Base-by-base conservation (phyloP, 2,113 vertebrate genomes). In the Elachura formosa region DNA sequence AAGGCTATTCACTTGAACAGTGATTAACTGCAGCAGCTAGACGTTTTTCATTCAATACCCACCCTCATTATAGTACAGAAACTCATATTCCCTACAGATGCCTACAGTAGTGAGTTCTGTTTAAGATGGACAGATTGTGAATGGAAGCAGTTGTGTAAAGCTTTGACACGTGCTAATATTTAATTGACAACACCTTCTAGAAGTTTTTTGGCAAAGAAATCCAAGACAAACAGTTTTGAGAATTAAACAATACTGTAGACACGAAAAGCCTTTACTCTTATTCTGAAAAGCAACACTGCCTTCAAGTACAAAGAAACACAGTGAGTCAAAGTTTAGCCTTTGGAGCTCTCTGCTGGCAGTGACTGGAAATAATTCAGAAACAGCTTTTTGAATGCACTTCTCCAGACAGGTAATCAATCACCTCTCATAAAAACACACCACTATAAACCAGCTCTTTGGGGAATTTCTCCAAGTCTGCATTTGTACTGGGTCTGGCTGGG, bases 321-420 rank as follows among this genome's bases (percentile, higher is more conserved):
- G 23, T 7, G 22, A n/a, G 59, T 31, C 43, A 91, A 95, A 93
- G 52, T 20, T 40, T 25, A 86, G 71, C 43, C 58, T 96, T 40
- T 91, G 84, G 93, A 73, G 90, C 96, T 43, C 97, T 73, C 97
- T 97, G 90, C 86, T 96, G 97, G 96, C 90, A 63, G 18, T 10
- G 46, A 61, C 1, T 2, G 75, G 86, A 92, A 90, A 36, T 46
- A 26, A n/a, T 15, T 71, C 54, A 77, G 26, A 66, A 85, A 51
- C 16, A 66, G 19, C n/a, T 76, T 26, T 56, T 20, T 31, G 21
- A 87, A 73, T 6, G 11, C 18, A 68, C 2, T 29, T 58, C 15
- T 55, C 33, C 24, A 38, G 34, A 56, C 19, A 17, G 38, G 43
- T 14, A 89, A 49, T n/a, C 24, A 31, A 75, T 22, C 11, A 8